A percentile compares a stretch with the other conserved stretches of the same genome.
Evolutionary conservation across 2,888 invertebrate genomes (phyloP).

Genomic region (Andrena haemorrhoa): DNA sequence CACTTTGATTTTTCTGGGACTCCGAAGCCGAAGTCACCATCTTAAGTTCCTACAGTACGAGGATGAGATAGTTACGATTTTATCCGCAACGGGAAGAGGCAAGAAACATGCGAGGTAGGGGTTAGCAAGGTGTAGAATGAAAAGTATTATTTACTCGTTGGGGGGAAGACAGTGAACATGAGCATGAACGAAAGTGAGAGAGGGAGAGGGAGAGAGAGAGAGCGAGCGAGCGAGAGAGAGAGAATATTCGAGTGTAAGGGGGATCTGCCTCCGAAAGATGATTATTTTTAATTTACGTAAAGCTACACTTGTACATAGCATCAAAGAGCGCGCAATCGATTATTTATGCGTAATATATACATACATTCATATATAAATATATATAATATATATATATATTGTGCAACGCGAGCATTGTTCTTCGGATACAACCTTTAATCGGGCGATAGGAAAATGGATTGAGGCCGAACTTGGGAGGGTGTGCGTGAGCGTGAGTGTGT

Average conservation of each 20-base stretch:
- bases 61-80: constrained; percentile 74
- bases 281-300: constrained; percentile 79
- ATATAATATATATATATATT: constrained; percentile 76
- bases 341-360: constrained; percentile 81
- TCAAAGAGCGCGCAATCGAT: constrained; percentile 79
- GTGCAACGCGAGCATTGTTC: constrained; percentile 78
- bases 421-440: constrained; percentile 81
- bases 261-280: constrained; percentile 69
- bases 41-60: constrained; percentile 82
- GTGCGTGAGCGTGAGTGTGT: background rate
- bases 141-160: constrained; percentile 75
- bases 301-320: constrained; percentile 79
- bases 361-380: constrained; percentile 56
- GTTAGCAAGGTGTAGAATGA: constrained; percentile 18
- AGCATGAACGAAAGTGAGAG: constrained; percentile 11
- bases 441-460: constrained; percentile 39
- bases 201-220: constrained; percentile 12
- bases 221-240: constrained; percentile 5
- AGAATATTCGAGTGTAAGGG: constrained; percentile 30
- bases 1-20: constrained; percentile 76
- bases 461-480: constrained; percentile 6
- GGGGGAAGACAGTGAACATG: constrained; percentile 17
- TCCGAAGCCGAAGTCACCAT: constrained; percentile 77
- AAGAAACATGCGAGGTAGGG: background rate
- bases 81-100: constrained; percentile 64